These are phyloP conservation scores for Ptiloglossa arizonensis DNA, from an alignment of 1,140 invertebrate genomes.

Conservation along the genomic window DNA sequence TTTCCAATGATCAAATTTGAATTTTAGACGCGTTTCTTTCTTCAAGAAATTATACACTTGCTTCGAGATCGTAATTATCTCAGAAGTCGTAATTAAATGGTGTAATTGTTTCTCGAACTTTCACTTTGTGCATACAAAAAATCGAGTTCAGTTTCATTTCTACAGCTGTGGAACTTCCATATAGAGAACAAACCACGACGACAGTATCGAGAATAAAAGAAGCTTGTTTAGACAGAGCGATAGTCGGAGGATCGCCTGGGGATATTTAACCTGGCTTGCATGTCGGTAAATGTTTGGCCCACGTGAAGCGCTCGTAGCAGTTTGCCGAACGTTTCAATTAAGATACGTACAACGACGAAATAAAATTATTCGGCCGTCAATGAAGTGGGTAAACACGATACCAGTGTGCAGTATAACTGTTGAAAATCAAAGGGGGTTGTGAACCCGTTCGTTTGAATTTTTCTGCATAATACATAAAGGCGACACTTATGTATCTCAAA, in stretches of 20 bases:
- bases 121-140: too few relatives aligned
- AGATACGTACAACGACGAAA: conserved; percentile 45
- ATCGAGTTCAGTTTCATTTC: background rate
- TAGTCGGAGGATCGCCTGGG: conserved; percentile 59
- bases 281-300: conserved; percentile 72
- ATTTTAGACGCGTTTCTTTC: too few relatives aligned
- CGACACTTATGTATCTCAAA: too few relatives aligned
- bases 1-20: too few relatives aligned
- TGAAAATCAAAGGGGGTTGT: background rate
- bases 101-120: too few relatives aligned
- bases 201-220: background rate
- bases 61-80: too few relatives aligned
- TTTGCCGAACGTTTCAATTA: conserved; percentile 70
- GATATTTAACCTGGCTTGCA: conserved; percentile 69
- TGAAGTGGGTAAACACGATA: conserved; percentile 22
- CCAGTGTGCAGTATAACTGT: background rate
- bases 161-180: too few relatives aligned
- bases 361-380: conserved; percentile 43
- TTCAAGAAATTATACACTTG: too few relatives aligned
- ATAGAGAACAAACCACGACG: background rate
- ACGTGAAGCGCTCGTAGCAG: conserved; percentile 77
- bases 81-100: too few relatives aligned
- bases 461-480: background rate
- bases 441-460: background rate
- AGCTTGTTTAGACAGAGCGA: background rate